Base-by-base conservation (phyloP, 1,140 invertebrate genomes). In the Trichonephila clavipes region DNA sequence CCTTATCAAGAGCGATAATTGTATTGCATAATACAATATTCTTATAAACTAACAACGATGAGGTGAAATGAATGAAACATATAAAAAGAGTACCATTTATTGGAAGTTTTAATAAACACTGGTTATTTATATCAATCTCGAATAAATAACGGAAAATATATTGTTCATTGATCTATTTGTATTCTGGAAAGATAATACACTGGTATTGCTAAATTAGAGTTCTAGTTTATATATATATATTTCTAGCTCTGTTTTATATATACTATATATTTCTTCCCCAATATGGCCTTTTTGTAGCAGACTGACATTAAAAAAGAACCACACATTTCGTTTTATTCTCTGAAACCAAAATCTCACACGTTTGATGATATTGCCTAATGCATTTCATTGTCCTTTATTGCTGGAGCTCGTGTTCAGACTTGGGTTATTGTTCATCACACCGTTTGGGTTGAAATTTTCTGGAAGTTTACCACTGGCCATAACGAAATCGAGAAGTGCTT, bases 401-500 rank as follows among this genome's bases (percentile, higher is more conserved):
- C 18, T 40, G 2, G 28, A 28, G 12, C 77, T 24, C 1, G 90
- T 51, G 40, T 40, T 93, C n/a, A 88, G 1, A 16, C 28, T 61
- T 1, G 66, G 64, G 8, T 51, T 40, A 62, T 77, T 86, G 18
- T 93, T 93, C 10, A 81, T 88, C 24, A 88, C 77, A 21, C 40
- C 24, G 5, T 21, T 61, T 2, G 92, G 59, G 28, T 62, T 81
- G 14, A 88, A 58, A 61, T 92, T 93, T 7, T 93, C 92, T 18
- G 92, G 92, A 10, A 93, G 18, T 64, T 93, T 93, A 5, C 92
- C 92, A 34, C 92, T 93, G 59, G 92, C 92, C 58, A 87, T 93
- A 58, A 93, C 88, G 28, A 94, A 94, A 59, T 94, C 94, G 58
- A 94, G 92, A n/a, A 92, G 83, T 7, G 94, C 92, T 34, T 94